Evolutionary conservation across 1,140 invertebrate species (phyloP).

Genomic region (Lasaia peninsularis): DNA sequence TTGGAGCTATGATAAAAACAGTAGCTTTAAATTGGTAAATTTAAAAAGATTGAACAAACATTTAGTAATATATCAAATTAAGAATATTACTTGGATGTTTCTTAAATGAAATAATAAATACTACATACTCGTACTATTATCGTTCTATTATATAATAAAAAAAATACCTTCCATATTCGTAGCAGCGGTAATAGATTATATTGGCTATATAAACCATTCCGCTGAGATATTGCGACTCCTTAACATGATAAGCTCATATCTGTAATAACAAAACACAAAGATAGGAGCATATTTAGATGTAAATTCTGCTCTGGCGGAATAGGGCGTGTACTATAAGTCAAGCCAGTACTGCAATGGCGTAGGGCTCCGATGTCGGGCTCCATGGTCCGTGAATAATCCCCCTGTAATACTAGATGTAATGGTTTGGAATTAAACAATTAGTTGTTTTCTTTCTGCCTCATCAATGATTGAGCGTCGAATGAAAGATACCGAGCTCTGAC

Average conservation of each 20-base stretch:
- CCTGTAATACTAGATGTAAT: conserved; percentile 70
- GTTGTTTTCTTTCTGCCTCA: conserved; percentile 71
- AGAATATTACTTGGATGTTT: no score
- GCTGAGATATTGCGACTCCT: not conserved
- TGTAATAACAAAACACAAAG: conserved; percentile 5
- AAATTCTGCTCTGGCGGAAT: conserved; percentile 24
- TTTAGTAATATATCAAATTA: no score
- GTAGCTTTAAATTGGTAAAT: no score
- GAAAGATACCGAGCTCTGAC: conserved; percentile 30
- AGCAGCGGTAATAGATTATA: not conserved
- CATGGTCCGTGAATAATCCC: conserved; percentile 72
- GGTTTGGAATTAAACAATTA: conserved; percentile 75
- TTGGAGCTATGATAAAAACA: no score
- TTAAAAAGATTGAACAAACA: no score
- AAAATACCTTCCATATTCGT: not conserved
- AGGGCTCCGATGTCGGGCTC: conserved; percentile 54
- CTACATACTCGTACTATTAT: no score
- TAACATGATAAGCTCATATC: not conserved
- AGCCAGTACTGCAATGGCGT: conserved; percentile 37
- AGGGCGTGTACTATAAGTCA: conserved; percentile 33
- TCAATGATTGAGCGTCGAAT: conserved; percentile 50
- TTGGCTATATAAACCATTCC: not conserved
- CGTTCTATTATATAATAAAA: no score
- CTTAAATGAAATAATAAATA: no score
- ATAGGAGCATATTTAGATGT: conserved; percentile 27